A percentile compares a stretch with the other conserved stretches of the same genome.
Evolutionary conservation across 2,888 invertebrate species (phyloP).

Genomic region (Agrochola macilenta): DNA sequence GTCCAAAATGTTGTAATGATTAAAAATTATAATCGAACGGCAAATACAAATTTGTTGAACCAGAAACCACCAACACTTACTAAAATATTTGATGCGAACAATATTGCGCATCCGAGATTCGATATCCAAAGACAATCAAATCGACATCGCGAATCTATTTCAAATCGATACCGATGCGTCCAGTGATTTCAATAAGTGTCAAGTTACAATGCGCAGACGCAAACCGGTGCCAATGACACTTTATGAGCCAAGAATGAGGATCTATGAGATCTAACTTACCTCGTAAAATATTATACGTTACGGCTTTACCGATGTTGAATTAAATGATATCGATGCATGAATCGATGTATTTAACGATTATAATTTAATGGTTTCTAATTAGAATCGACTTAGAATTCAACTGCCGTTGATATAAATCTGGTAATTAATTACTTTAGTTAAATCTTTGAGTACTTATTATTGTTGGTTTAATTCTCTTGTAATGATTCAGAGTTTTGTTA

Average conservation of each 20-base stretch:
- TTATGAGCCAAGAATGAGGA: conserved; percentile 54
- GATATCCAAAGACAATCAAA: conserved; percentile 42
- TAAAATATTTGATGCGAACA: conserved; percentile 13
- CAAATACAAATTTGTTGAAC: not conserved
- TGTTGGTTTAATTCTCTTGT: conserved; percentile 1
- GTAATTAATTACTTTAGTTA: conserved; percentile 41
- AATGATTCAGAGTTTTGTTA: conserved; percentile 3
- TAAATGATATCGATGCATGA: conserved; percentile 56
- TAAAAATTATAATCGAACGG: not conserved
- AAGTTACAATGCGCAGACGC: conserved; percentile 47
- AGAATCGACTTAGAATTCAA: conserved; percentile 41
- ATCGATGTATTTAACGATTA: conserved; percentile 49
- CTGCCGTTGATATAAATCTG: conserved; percentile 47
- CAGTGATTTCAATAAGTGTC: conserved; percentile 60
- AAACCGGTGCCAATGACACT: conserved; percentile 53
- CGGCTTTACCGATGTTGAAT: conserved; percentile 48
- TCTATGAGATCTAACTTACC: conserved; percentile 50
- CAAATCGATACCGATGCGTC: conserved; percentile 55
- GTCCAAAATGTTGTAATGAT: not conserved
- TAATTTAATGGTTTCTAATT: conserved; percentile 64
- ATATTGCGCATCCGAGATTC: conserved; percentile 46
- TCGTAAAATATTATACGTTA: conserved; percentile 59
- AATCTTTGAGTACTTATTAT: conserved; percentile 23
- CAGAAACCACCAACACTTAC: conserved; percentile 3
- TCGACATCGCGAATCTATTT: conserved; percentile 44